These are phyloP conservation scores for Nezara viridula DNA, from an alignment of 2,888 invertebrate species.

Conservation along the genomic window DNA sequence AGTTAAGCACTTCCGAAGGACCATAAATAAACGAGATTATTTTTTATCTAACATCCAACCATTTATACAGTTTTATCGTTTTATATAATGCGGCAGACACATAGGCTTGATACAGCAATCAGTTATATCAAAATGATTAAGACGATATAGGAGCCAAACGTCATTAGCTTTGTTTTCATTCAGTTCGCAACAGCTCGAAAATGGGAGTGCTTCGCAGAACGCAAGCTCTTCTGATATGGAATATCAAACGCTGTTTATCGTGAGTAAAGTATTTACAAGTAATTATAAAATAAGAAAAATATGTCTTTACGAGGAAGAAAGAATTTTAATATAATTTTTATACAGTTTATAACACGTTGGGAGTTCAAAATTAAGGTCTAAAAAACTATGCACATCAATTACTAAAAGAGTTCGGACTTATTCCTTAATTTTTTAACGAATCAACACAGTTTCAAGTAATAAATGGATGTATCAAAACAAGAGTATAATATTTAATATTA, in stretches of 20 bases:
- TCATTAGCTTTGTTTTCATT: background rate
- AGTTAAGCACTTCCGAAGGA: background rate
- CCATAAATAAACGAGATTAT: background rate
- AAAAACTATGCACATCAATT: too few species aligned
- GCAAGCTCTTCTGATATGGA: background rate
- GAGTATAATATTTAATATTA: too few species aligned
- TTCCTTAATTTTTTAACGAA: too few species aligned
- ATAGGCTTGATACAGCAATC: background rate
- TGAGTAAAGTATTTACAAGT: background rate
- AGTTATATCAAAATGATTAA: background rate
- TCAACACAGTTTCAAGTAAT: too few species aligned
- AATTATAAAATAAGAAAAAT: background rate
- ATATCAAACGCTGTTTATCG: background rate
- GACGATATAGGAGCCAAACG: background rate
- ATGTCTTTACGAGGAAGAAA: too few species aligned
- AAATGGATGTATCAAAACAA: too few species aligned
- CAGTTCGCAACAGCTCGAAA: background rate
- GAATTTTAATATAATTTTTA: too few species aligned
- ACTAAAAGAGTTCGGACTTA: too few species aligned
- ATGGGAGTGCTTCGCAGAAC: slow-evolving; percentile 1
- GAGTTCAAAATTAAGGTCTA: too few species aligned
- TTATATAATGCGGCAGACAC: background rate
- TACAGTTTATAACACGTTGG: too few species aligned
- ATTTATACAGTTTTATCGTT: background rate
- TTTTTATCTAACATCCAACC: background rate